Base-by-base conservation (phyloP, 2,113 vertebrate species). In the Sardina pilchardus region DNA sequence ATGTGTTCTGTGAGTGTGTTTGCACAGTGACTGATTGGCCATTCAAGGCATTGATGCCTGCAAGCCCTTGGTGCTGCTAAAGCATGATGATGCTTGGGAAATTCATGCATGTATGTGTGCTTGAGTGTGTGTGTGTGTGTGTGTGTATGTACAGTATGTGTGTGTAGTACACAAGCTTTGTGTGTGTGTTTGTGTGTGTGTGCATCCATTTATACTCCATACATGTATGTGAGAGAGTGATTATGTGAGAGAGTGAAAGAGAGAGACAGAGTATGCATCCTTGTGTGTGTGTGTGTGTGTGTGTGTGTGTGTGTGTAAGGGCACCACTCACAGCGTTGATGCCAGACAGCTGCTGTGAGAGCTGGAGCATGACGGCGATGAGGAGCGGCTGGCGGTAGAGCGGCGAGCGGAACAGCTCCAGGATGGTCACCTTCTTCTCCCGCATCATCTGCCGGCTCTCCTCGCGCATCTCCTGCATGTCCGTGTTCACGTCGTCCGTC, bases 401-500 rank as follows among this genome's bases (percentile, higher is more conserved):
- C 0, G 96, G 92, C 0, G 97, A 97, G 81, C 97, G 96, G 94
- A 99, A 97, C 42, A 99, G 94, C 91, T 99, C 97, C 0, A 92
- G 90, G 12, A 99, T 99, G 81, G 97, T 99, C 86, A 99, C 98
- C 83, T 95, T 97, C 93, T 96, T 97, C 93, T 99, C 98, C 88
- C 95, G 94, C 97, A 97, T 96, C 98, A 99, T 99, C 92, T 97
- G 96, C 90, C 97, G 92, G 86, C 97, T 96, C 93, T 99, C 98
- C 63, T 99, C 97, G 89, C 95, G 97, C 98, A 99, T 99, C 94
- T 99, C 98, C 90, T 97, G 96, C 85, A 99, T 94, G 94, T 98
- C 98, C 0, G 92, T 95, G 82, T 93, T 95, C 89, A 99, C 97
- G 0, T 99, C 97, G 0, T 96, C 96, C 0, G 96, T 97, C 26